Evolutionary conservation across 1,140 invertebrate species (phyloP).

Genomic region (Gryllus bimaculatus): DNA sequence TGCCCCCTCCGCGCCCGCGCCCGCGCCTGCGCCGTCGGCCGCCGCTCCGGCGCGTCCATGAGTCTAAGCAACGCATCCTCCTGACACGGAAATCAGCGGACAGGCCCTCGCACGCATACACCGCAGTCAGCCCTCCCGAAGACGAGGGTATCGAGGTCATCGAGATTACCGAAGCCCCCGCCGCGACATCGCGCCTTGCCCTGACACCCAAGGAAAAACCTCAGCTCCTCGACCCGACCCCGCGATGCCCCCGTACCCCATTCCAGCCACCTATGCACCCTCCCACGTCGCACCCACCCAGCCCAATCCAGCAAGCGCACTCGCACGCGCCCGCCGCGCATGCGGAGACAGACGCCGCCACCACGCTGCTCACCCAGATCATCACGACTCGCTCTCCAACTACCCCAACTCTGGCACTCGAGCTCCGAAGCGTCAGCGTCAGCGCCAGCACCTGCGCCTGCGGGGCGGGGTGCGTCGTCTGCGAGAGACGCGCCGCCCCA

Average conservation of each 20-base stretch:
- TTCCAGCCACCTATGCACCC: too few species aligned
- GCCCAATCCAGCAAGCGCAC: too few species aligned
- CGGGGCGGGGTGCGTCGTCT: too few species aligned
- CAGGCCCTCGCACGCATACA: neutral
- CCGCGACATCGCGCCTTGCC: too few species aligned
- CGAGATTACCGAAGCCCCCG: neutral
- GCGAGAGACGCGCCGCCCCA: neutral
- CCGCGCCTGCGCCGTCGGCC: slow-evolving; percentile 16
- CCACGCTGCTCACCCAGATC: slow-evolving; percentile 37
- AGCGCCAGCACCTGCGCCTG: too few species aligned
- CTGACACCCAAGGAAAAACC: neutral
- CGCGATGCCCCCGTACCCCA: neutral
- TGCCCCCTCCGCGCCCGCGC: neutral
- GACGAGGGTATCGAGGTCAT: slow-evolving; percentile 14
- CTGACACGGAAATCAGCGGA: slow-evolving; percentile 22
- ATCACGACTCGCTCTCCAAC: slow-evolving; percentile 32
- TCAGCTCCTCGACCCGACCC: neutral
- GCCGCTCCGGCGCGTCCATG: slow-evolving; percentile 16
- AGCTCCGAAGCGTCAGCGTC: neutral
- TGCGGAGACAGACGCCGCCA: neutral
- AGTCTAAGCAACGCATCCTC: slow-evolving; percentile 29
- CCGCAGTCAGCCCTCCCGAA: neutral
- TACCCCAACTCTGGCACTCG: neutral
- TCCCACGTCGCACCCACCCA: neutral
- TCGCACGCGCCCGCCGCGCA: neutral